A percentile compares a stretch with the other conserved stretches of the same genome.
These are phyloP conservation scores for Synodontis membranacea DNA, from an alignment of 2,113 vertebrate genomes.

Conservation along the genomic window DNA sequence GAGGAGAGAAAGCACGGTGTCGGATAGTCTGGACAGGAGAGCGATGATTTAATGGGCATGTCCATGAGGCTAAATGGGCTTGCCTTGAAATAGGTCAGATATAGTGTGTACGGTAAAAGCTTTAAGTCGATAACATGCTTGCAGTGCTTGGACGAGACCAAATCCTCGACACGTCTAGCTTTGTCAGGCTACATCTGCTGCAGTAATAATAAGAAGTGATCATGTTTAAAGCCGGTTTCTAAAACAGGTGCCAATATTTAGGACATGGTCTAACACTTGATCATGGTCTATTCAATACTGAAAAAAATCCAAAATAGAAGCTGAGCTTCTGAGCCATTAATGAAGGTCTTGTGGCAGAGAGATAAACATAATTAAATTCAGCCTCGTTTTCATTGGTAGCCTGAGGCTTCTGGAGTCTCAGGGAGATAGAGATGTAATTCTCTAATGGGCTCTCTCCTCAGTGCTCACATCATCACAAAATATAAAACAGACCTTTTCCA, in stretches of 20 bases:
- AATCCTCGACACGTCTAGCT: background rate
- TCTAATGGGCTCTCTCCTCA: constrained; percentile 35
- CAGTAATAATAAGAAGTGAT: background rate
- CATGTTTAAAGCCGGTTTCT: background rate
- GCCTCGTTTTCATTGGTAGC: constrained; percentile 31
- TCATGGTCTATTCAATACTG: background rate
- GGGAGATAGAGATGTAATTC: constrained; percentile 29
- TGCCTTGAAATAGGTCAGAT: constrained; percentile 29
- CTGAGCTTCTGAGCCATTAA: constrained; percentile 6
- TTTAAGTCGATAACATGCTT: constrained; percentile 41
- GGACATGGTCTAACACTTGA: background rate
- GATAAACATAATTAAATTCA: constrained; percentile 48
- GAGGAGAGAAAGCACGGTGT: background rate
- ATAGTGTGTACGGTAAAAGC: constrained; percentile 43
- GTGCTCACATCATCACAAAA: constrained; percentile 34
- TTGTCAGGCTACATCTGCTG: background rate
- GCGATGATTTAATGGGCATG: constrained; percentile 48
- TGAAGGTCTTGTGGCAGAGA: constrained; percentile 19
- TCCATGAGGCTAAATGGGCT: constrained; percentile 43
- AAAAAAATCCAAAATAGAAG: background rate
- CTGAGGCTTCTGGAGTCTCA: constrained; percentile 31
- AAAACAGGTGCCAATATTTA: background rate
- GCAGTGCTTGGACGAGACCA: constrained; percentile 31
- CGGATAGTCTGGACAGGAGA: background rate
- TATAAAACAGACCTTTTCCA: background rate